Evolutionary conservation across 2,113 vertebrate species (phyloP).

Genomic region (Amazona guildingii): DNA sequence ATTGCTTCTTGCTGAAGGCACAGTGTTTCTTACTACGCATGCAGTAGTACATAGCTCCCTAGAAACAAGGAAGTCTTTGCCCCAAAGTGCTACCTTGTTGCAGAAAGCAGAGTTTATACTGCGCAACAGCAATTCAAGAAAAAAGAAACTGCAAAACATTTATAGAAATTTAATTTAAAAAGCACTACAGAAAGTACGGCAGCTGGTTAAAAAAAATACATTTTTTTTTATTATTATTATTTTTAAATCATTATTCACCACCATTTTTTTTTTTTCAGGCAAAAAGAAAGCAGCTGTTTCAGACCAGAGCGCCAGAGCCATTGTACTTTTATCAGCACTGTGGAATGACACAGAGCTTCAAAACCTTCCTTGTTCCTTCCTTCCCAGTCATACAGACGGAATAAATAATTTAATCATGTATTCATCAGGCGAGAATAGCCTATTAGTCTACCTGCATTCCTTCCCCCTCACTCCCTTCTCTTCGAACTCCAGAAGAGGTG

Average conservation of each 20-base stretch:
- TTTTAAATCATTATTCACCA: background rate
- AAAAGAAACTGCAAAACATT: background rate
- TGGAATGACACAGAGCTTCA: background rate
- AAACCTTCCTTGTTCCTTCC: background rate
- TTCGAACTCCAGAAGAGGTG: background rate
- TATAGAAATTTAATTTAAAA: background rate
- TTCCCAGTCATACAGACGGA: conserved; percentile 11
- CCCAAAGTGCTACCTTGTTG: background rate
- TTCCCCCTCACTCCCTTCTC: background rate
- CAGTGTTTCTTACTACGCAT: accelerated
- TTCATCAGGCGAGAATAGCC: conserved; percentile 49
- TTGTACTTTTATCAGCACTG: conserved; percentile 3
- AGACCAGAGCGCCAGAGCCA: background rate
- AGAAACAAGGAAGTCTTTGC: background rate
- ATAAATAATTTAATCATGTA: conserved; percentile 66
- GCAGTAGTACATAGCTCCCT: background rate
- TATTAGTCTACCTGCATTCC: conserved; percentile 58
- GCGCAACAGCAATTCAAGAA: background rate
- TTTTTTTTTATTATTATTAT: background rate
- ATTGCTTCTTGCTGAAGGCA: background rate
- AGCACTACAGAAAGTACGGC: background rate
- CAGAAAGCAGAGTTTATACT: background rate
- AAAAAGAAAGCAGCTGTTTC: background rate
- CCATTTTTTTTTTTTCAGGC: background rate
- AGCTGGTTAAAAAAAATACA: background rate